Base-by-base conservation (phyloP, 92 coral and sea anemone species). In the Epizoanthus fatuus region DNA sequence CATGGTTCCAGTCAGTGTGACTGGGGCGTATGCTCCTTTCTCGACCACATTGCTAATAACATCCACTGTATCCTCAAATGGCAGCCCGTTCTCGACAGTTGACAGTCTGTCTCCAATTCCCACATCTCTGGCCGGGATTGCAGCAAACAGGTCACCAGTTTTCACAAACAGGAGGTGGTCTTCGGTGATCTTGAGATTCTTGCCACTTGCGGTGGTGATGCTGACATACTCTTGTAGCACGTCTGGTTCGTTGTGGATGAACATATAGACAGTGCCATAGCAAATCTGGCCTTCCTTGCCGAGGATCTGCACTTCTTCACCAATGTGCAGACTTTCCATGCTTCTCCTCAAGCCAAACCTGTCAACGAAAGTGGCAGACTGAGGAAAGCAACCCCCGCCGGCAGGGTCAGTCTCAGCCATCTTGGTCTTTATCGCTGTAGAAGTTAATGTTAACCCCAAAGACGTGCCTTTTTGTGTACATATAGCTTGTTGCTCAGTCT, bases 1-100 rank as follows among this genome's bases (percentile, higher is more conserved):
- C 44, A 86, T 69, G 32, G 90, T 79, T 68, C 90, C 90, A 42
- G 80, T 55, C 55, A 70, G 84, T 70, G 86, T 86, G 45, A 86
- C 72, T 49, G 90, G 90, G 58, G 86, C 74, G 80, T 69, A 80
- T 14, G 57, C 90, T 65, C 90, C 86, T 86, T 86, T 80, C 74
- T 86, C 86, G 68, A 39, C 2, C 25, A 69, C 80, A 2, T 0
- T 49, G 55, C 78, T 74, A 51, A 80, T 72, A 59, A 4, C 3
- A 8, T 17, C 55, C 53, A 86, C 86, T 13, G 57, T 16, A 69
- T 70, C 87, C 4, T 42, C 64, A 65, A n/a, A 7, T 32, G 54
- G n/a, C 10, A 19, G 13, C 10, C 67, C 81, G 10, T 59, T 60
- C 19, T 22, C 81, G 38, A 17, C 76, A 38, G 74, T 64, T 35